Conservation (phyloP, 1,140 invertebrate genomes). For the Halictus rubicundus region DNA sequence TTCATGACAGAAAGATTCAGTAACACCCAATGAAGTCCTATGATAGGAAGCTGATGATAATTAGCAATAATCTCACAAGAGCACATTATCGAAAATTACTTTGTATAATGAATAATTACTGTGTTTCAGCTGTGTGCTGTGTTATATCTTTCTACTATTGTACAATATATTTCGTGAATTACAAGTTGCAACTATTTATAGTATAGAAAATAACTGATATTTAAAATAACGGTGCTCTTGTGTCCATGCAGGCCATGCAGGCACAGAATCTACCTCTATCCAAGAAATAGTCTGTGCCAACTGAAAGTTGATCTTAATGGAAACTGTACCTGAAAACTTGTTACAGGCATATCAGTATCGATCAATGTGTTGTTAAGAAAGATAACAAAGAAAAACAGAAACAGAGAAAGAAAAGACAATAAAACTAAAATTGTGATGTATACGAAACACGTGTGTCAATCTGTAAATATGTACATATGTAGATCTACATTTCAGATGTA, state of each 20-base stretch:
- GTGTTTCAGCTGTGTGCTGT: background rate
- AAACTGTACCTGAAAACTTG: constrained; percentile 84
- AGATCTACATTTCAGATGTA: constrained; percentile 16
- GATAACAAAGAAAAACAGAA: background rate
- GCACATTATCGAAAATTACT: constrained; percentile 63
- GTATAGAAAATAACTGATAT: background rate
- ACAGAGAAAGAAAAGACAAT: too few species aligned
- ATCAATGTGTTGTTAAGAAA: constrained; percentile 32
- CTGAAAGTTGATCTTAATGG: constrained; percentile 58
- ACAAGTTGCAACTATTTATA: background rate
- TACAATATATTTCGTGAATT: background rate
- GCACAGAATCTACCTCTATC: constrained; percentile 82
- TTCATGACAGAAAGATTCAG: constrained; percentile 58
- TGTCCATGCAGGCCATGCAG: constrained; percentile 81
- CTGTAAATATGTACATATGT: constrained; percentile 4
- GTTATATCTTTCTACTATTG: background rate
- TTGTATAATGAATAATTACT: background rate
- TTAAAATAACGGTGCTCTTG: constrained; percentile 73
- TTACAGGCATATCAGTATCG: constrained; percentile 77
- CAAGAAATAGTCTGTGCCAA: constrained; percentile 82
- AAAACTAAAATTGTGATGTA: constrained; percentile 29
- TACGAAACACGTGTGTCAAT: constrained; percentile 3
- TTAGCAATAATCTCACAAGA: constrained; percentile 78
- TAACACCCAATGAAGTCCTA: constrained; percentile 53
- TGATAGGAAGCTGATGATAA: constrained; percentile 72